These are phyloP conservation scores for Hoplodrina blanda DNA, from an alignment of 2,888 invertebrate species.

Conservation along the genomic window DNA sequence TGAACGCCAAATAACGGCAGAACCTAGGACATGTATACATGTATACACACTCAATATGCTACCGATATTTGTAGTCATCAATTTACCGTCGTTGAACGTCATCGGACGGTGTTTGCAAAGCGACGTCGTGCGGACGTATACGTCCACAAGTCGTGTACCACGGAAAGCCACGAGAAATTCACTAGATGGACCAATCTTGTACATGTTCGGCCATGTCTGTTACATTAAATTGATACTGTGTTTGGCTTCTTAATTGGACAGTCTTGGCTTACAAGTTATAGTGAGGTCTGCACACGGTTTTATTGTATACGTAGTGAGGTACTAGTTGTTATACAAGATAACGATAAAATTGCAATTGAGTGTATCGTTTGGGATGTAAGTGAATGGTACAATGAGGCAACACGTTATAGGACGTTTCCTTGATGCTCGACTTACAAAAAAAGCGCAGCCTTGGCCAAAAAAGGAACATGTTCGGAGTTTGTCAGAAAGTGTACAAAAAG, in stretches of 20 bases:
- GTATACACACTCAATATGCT: slow-evolving; percentile 56
- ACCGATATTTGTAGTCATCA: slow-evolving; percentile 78
- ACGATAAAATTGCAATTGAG: slow-evolving; percentile 10
- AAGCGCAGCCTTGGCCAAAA: no score
- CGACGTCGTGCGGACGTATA: slow-evolving; percentile 51
- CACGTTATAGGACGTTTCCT: not conserved
- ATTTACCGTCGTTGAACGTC: slow-evolving; percentile 74
- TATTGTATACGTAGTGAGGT: slow-evolving; percentile 10
- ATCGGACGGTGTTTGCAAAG: slow-evolving; percentile 77
- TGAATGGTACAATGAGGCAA: not conserved
- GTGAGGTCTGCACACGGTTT: slow-evolving; percentile 26
- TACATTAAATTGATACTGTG: slow-evolving; percentile 84
- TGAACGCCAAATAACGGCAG: slow-evolving; percentile 48
- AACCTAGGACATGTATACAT: slow-evolving; percentile 30
- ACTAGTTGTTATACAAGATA: slow-evolving; percentile 4
- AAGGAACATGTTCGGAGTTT: no score
- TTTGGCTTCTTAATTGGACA: slow-evolving; percentile 80
- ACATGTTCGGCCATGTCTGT: slow-evolving; percentile 77
- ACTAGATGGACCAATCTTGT: slow-evolving; percentile 78
- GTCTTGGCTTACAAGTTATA: slow-evolving; percentile 68
- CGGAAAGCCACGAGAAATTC: slow-evolving; percentile 80
- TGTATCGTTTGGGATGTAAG: slow-evolving; percentile 4
- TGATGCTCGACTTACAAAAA: not conserved
- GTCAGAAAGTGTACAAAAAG: not conserved
- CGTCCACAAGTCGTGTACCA: slow-evolving; percentile 76